These are phyloP conservation scores for Phrynocephalus forsythii DNA, from an alignment of 2,797 vertebrate genomes.

Conservation along the genomic window DNA sequence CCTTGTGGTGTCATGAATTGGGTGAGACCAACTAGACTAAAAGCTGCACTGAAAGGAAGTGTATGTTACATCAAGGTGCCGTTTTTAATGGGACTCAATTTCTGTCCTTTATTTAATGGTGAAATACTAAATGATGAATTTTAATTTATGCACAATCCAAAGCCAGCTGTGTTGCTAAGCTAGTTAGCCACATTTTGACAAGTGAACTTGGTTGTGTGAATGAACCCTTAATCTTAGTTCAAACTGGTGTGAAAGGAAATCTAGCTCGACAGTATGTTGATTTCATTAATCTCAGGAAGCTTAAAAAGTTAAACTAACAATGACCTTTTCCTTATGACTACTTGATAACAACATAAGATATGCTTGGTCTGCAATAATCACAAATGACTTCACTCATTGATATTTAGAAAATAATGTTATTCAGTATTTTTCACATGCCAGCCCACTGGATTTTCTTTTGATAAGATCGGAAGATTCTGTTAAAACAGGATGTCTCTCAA, in stretches of 20 bases:
- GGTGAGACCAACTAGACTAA: background rate
- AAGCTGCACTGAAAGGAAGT: background rate
- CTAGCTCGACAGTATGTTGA: slow-evolving; percentile 41
- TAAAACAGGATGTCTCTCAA: slow-evolving; percentile 49
- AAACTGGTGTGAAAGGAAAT: slow-evolving; percentile 32
- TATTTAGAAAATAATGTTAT: slow-evolving; percentile 55
- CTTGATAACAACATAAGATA: slow-evolving; percentile 57
- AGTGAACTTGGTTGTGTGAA: slow-evolving; percentile 27
- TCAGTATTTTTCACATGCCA: slow-evolving; percentile 53
- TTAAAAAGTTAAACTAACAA: slow-evolving; percentile 54
- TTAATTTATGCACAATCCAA: background rate
- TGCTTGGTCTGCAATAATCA: slow-evolving; percentile 51
- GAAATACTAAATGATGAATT: slow-evolving; percentile 4
- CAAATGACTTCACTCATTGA: slow-evolving; percentile 60
- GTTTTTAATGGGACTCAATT: background rate
- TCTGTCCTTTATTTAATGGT: background rate
- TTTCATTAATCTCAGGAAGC: slow-evolving; percentile 64
- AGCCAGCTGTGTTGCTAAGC: slow-evolving; percentile 2
- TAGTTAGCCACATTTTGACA: slow-evolving; percentile 14
- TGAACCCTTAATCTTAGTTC: slow-evolving; percentile 44
- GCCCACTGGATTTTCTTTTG: slow-evolving; percentile 50
- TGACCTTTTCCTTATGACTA: slow-evolving; percentile 51
- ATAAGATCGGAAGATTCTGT: slow-evolving; percentile 50
- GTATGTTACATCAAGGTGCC: background rate
- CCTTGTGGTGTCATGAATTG: background rate